These are phyloP conservation scores for Drosophila yakuba DNA, from an alignment of 1,140 invertebrate genomes.

Conservation along the genomic window DNA sequence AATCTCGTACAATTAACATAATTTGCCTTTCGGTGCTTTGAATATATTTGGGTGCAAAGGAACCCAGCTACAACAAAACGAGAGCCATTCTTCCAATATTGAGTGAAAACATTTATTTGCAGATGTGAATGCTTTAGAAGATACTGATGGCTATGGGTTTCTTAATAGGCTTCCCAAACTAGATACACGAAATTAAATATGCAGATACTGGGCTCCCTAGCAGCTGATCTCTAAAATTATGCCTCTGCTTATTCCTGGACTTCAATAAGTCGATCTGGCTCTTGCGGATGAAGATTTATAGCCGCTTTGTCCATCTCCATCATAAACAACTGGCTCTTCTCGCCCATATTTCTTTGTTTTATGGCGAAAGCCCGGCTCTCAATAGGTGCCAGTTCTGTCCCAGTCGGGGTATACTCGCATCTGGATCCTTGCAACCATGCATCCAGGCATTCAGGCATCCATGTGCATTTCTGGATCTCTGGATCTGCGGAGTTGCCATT, in stretches of 20 bases:
- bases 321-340: conserved; percentile 40
- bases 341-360: conserved; percentile 48
- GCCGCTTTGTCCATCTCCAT: conserved; percentile 41
- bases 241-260: conserved; percentile 23
- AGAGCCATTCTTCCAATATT: conserved; percentile 4
- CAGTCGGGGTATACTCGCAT: conserved; percentile 10
- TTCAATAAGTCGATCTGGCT: conserved; percentile 37
- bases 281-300: conserved; percentile 45
- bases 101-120: neutral
- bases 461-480: conserved; percentile 17
- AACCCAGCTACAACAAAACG: neutral
- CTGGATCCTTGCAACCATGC: neutral
- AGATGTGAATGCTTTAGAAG: neutral
- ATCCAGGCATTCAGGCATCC: neutral
- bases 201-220: neutral
- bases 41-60: neutral
- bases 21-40: conserved; percentile 48
- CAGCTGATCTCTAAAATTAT: neutral
- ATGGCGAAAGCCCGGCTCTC: conserved; percentile 49
- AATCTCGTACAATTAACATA: conserved; percentile 57
- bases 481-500: conserved; percentile 25
- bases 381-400: conserved; percentile 53
- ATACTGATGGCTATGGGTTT: neutral
- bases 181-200: neutral
- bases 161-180: neutral